Conservation (phyloP, 2,888 invertebrate genomes). For the Cephalotes varians region DNA sequence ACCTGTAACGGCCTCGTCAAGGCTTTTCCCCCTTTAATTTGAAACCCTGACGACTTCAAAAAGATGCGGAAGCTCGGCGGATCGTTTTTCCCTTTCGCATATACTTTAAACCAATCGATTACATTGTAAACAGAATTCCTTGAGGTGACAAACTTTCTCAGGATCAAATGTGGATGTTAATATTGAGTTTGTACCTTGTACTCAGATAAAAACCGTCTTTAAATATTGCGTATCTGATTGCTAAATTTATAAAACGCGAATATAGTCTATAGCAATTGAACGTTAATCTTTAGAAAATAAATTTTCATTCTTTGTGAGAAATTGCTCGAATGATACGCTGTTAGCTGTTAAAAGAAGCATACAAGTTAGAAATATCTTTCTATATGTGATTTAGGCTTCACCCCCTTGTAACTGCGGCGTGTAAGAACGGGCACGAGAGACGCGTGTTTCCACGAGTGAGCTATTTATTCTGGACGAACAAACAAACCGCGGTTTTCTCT, state of each 20-base stretch:
- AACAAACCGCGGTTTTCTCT: constrained; percentile 76
- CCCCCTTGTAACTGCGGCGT: not conserved
- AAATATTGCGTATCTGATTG: not conserved
- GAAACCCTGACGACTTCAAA: constrained; percentile 40
- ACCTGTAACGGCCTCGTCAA: constrained; percentile 4
- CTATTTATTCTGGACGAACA: constrained; percentile 78
- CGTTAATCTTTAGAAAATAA: not conserved
- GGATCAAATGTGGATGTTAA: constrained; percentile 66
- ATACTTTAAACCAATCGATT: constrained; percentile 29
- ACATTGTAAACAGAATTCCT: constrained; percentile 62
- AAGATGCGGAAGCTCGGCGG: constrained; percentile 30
- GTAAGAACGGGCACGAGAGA: not conserved
- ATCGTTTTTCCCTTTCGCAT: constrained; percentile 40
- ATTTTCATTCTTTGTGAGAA: not conserved
- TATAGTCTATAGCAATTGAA: too few relatives aligned
- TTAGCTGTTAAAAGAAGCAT: not conserved
- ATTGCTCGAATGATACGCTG: not conserved
- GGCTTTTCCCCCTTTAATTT: constrained; percentile 3
- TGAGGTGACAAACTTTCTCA: constrained; percentile 7
- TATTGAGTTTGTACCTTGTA: not conserved
- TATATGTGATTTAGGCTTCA: constrained; percentile 10
- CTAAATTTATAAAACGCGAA: not conserved
- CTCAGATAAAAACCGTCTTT: not conserved
- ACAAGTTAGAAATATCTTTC: constrained; percentile 33
- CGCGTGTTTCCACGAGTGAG: constrained; percentile 61